These are phyloP conservation scores for Lithophane socia DNA, from an alignment of 2,888 invertebrate genomes.

Conservation along the genomic window DNA sequence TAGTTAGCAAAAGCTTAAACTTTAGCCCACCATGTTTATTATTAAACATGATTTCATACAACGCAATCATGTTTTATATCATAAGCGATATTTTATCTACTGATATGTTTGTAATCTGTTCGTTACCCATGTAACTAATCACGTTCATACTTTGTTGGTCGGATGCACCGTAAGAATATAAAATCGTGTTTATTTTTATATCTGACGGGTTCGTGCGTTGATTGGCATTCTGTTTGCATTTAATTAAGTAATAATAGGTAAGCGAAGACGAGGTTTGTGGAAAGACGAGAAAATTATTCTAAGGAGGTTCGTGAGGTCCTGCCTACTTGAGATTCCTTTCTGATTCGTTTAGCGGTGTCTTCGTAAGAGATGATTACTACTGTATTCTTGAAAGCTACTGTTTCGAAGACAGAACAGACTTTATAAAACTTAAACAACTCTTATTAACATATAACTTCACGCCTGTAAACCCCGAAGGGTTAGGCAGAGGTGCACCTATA, in stretches of 20 bases:
- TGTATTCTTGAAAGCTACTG: background rate
- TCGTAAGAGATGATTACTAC: background rate
- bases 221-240: constrained; percentile 54
- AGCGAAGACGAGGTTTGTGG: constrained; percentile 29
- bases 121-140: constrained; percentile 19
- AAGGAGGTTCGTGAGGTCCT: constrained; percentile 32
- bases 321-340: constrained; percentile 14
- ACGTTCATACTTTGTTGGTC: constrained; percentile 9
- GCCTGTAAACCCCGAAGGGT: too few species aligned
- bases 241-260: constrained; percentile 54
- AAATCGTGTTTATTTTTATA: constrained; percentile 56
- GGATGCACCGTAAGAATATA: constrained; percentile 39
- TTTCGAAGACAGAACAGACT: background rate
- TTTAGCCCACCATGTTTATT: constrained; percentile 10
- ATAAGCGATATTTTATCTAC: constrained; percentile 42
- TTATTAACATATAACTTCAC: background rate
- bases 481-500: too few species aligned
- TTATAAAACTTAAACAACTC: background rate
- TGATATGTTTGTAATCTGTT: constrained; percentile 49
- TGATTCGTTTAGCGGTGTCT: constrained; percentile 18
- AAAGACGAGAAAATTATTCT: constrained; percentile 45
- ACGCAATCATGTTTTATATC: constrained; percentile 26
- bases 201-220: constrained; percentile 40
- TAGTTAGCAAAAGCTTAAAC: too few species aligned
- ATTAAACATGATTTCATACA: constrained; percentile 41